phyloP scores from a whole-genome alignment of 2,113 vertebrate species.

The Python bivittatus region DNA sequence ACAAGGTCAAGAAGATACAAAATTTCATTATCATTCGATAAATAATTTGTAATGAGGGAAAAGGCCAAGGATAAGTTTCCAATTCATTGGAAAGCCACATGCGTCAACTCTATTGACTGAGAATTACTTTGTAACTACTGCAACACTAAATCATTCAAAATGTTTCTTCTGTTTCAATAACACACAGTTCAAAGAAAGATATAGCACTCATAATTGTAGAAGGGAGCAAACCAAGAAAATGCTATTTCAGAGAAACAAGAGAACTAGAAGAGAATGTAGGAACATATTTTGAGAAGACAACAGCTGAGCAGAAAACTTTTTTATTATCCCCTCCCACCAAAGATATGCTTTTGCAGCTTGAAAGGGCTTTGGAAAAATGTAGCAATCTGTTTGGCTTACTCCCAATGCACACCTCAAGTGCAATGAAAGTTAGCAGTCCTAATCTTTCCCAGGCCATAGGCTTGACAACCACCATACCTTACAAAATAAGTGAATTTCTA shows the following conservation, averaged over 20 bases:
- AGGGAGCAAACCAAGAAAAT: neutral
- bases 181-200: conserved; percentile 26
- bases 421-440: neutral
- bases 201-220: neutral
- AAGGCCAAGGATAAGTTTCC: conserved; percentile 55
- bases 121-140: conserved; percentile 46
- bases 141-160: conserved; percentile 53
- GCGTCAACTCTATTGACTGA: conserved; percentile 61
- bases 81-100: conserved; percentile 48
- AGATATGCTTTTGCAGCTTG: neutral
- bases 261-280: neutral
- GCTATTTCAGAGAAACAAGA: neutral
- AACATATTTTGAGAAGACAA: neutral
- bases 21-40: conserved; percentile 56
- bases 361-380: neutral
- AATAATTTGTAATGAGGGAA: conserved; percentile 59
- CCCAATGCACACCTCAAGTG: neutral
- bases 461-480: neutral
- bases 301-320: neutral
- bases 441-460: neutral
- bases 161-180: conserved; percentile 9
- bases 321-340: neutral
- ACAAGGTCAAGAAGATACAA: conserved; percentile 31
- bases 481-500: neutral
- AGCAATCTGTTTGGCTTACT: neutral